phyloP scores from a whole-genome alignment of 2,888 invertebrate genomes.

The Octonoba sinensis region DNA sequence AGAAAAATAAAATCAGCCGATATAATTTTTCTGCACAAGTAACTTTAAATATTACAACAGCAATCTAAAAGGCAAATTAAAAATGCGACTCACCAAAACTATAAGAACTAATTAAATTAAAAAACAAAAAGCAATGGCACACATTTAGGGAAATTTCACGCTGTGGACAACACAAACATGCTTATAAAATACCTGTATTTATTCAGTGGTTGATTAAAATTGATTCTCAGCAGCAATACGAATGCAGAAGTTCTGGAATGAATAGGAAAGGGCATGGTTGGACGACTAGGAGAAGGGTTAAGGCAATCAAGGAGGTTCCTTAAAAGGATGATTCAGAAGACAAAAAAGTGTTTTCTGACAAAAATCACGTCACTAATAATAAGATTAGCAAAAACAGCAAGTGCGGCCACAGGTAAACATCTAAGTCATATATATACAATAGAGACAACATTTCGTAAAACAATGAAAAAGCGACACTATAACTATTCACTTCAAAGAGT shows the following conservation, averaged over 20 bases:
- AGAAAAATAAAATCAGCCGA: too few species aligned
- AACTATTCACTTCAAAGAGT: conserved; percentile 56
- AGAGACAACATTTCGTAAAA: conserved; percentile 63
- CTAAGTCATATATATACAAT: conserved; percentile 63
- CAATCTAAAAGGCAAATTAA: neutral
- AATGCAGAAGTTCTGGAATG: conserved; percentile 14
- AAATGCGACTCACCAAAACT: too few species aligned
- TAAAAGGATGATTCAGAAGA: conserved; percentile 11
- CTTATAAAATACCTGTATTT: conserved; percentile 60
- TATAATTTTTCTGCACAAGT: conserved; percentile 35
- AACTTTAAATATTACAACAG: conserved; percentile 14
- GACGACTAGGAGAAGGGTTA: conserved; percentile 47
- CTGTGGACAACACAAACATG: conserved; percentile 26
- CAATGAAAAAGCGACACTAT: conserved; percentile 60
- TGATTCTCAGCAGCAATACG: neutral
- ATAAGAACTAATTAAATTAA: too few species aligned
- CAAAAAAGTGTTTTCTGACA: conserved; percentile 32
- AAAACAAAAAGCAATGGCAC: too few species aligned
- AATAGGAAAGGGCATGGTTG: neutral
- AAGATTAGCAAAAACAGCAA: conserved; percentile 41
- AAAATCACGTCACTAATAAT: conserved; percentile 48
- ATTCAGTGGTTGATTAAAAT: neutral
- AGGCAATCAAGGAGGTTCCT: conserved; percentile 13
- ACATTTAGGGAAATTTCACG: neutral
- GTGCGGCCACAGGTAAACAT: conserved; percentile 61